These are phyloP conservation scores for Spongilla lacustris DNA, from an alignment of 37 sponge, comb jelly and placozoan species.

Conservation along the genomic window DNA sequence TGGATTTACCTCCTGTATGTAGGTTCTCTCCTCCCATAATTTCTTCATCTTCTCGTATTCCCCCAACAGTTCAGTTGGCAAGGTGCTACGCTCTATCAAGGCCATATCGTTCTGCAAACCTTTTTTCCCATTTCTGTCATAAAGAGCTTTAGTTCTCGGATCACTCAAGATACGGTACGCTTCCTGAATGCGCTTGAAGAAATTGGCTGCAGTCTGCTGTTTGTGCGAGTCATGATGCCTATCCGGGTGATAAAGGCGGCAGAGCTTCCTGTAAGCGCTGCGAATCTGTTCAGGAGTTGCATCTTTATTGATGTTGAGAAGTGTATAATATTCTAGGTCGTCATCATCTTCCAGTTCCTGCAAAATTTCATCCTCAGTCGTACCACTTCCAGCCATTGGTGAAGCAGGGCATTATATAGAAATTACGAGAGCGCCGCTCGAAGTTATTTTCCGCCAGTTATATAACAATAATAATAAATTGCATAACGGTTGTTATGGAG, in stretches of 20 bases:
- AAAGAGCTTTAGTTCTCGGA: conserved; percentile 80
- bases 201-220: conserved; percentile 77
- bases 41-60: conserved; percentile 76
- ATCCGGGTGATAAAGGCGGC: conserved; percentile 94
- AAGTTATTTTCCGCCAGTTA: neutral
- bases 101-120: conserved; percentile 80
- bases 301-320: conserved; percentile 70
- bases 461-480: neutral
- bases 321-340: conserved; percentile 77
- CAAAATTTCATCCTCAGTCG: conserved; percentile 22
- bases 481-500: neutral
- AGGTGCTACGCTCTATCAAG: conserved; percentile 61
- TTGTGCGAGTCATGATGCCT: conserved; percentile 60
- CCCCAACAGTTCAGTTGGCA: conserved; percentile 75
- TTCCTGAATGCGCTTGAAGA: conserved; percentile 75
- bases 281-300: conserved; percentile 86
- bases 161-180: conserved; percentile 91
- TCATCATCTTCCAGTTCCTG: conserved; percentile 34
- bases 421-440: neutral
- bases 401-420: neutral
- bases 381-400: neutral
- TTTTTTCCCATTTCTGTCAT: conserved; percentile 84
- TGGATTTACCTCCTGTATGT: conserved; percentile 72
- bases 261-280: conserved; percentile 80
- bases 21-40: conserved; percentile 81